These are phyloP conservation scores for Gallinago jamesoni DNA, from an alignment of 2,113 vertebrate genomes.

Conservation along the genomic window DNA sequence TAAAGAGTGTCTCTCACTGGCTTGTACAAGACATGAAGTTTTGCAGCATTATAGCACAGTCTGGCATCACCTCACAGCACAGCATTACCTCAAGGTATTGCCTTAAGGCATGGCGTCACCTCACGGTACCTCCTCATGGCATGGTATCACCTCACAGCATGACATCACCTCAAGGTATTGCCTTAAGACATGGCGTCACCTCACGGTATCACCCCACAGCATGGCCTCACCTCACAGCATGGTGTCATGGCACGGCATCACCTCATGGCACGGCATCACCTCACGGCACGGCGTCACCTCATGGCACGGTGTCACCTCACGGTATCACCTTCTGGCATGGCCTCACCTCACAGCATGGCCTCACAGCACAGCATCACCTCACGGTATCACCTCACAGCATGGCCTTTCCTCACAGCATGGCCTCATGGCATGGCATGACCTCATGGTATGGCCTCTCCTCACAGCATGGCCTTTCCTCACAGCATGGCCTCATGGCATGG, in stretches of 20 bases:
- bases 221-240: too few relatives aligned
- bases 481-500: neutral
- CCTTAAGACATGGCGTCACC: neutral
- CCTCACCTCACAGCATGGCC: neutral
- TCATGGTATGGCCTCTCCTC: too few relatives aligned
- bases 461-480: neutral
- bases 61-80: neutral
- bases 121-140: neutral
- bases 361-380: rapidly evolving
- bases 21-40: neutral
- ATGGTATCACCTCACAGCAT: too few relatives aligned
- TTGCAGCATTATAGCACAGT: neutral
- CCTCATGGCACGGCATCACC: too few relatives aligned
- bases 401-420: neutral
- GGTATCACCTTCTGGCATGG: too few relatives aligned
- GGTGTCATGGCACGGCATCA: neutral
- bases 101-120: neutral
- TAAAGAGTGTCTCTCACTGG: neutral
- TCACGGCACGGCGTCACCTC: too few relatives aligned
- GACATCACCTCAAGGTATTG: rapidly evolving
- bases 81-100: neutral
- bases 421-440: rapidly evolving
- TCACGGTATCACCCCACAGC: neutral
- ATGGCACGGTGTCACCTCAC: too few relatives aligned
- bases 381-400: neutral